Base-by-base conservation (phyloP, 2,888 invertebrate species). In the Reticulitermes lucifugus region DNA sequence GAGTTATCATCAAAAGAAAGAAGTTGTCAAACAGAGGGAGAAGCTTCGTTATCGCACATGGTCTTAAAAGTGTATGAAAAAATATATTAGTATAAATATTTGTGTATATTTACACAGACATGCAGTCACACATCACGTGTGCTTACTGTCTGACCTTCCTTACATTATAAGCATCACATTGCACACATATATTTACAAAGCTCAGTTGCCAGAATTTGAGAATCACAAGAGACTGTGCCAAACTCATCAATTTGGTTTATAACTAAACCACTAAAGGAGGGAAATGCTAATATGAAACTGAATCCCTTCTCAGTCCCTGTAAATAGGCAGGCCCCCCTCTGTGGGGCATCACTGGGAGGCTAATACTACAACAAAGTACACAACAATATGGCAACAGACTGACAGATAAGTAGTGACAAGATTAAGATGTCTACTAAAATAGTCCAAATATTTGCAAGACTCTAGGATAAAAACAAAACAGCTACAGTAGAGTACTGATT, bases 11-110 rank as follows among this genome's bases (percentile, higher is more conserved):
- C 25, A 25, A 65, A 65, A 14, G 25, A 55, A 65, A 65, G 25
- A 65, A 65, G 65, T 7, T 10, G 65, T 29, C 25, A 73, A 84
- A 83, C 65, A 79, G 5, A 83, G 55, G 70, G 73, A 79, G 70
- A 55, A 79, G 73, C 83, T 55, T 85, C 59, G 41, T 82, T 51
- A 75, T 73, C 35, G 70, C 79, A 83, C 29, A 46, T 51, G 79
- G 70, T 81, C 46, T 86, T 86, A 86, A 84, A 86, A 85, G 84
- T 83, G 80, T 83, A 85, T 86, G 85, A 83, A 86, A 85, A 86
- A 85, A 86, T 86, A 86, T 85, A 86, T 86, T 85, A 85, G 85
- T 86, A 86, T 86, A 86, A 85, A 85, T 85, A 86, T 86, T 84
- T 85, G 80, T 86, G 79, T 85, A 51, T 86, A 86, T 86, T 41